A percentile compares a stretch with the other conserved stretches of the same genome.
Conservation (phyloP, 2,888 invertebrate genomes). For the Agriopis marginaria region DNA sequence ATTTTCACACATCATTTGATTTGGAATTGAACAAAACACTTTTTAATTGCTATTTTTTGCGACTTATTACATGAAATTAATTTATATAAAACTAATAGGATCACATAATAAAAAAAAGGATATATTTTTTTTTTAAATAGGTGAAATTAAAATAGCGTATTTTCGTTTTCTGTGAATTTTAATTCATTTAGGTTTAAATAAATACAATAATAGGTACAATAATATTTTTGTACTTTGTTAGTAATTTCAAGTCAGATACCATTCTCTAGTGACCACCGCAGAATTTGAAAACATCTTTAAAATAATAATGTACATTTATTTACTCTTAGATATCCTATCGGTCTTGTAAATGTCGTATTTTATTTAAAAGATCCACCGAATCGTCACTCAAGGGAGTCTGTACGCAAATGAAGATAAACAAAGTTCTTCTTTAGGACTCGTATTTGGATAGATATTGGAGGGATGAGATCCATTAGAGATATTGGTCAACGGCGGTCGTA, state of each 20-base stretch:
- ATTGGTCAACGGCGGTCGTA: slow-evolving; percentile 74
- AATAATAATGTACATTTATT: slow-evolving; percentile 35
- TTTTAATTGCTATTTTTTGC: too few relatives aligned
- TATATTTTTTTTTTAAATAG: too few relatives aligned
- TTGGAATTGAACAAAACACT: too few relatives aligned
- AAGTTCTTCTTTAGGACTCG: slow-evolving; percentile 41
- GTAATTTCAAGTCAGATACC: slow-evolving; percentile 1
- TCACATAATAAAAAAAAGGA: too few relatives aligned
- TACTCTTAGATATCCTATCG: slow-evolving; percentile 34
- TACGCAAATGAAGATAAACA: slow-evolving; percentile 38
- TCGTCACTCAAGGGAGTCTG: slow-evolving; percentile 36
- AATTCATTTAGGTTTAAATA: not conserved
- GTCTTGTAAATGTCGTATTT: slow-evolving; percentile 36
- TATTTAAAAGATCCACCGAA: slow-evolving; percentile 32
- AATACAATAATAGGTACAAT: too few relatives aligned
- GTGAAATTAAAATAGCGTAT: too few relatives aligned
- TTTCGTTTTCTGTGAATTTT: too few relatives aligned
- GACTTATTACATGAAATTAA: too few relatives aligned
- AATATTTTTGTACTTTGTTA: not conserved
- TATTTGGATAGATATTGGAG: slow-evolving; percentile 41
- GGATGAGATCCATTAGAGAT: slow-evolving; percentile 71
- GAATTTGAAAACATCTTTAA: slow-evolving; percentile 26
- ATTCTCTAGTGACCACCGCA: slow-evolving; percentile 30
- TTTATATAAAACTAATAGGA: too few relatives aligned
- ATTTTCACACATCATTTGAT: too few relatives aligned